Evolutionary conservation across 2,888 invertebrate genomes (phyloP).

Genomic region (Cephus runcator): DNA sequence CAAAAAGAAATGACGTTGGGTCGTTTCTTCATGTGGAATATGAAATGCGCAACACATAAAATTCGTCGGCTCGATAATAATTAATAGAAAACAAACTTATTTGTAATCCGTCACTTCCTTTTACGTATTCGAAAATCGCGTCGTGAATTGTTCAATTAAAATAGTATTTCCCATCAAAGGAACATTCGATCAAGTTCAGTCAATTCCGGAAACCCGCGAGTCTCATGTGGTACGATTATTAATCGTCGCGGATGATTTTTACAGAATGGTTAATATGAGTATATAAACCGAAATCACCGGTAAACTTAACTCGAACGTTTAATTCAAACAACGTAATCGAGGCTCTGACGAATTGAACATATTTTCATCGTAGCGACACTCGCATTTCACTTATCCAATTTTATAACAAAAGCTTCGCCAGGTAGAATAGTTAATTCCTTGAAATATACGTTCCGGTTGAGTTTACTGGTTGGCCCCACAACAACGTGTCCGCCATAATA

Average conservation of each 20-base stretch:
- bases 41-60: slow-evolving; percentile 27
- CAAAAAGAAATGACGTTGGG: not conserved
- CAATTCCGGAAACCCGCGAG: not conserved
- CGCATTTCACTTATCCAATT: slow-evolving; percentile 69
- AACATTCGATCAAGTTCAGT: not conserved
- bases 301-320: not conserved
- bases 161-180: not conserved
- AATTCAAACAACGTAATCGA: not conserved
- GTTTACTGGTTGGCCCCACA: slow-evolving; percentile 67
- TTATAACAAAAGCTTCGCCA: slow-evolving; percentile 73
- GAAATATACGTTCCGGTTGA: slow-evolving; percentile 67
- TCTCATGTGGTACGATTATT: not conserved
- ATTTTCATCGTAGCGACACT: not conserved
- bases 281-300: not conserved
- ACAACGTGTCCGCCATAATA: slow-evolving; percentile 79
- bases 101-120: not conserved
- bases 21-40: slow-evolving; percentile 19
- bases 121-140: not conserved
- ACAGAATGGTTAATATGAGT: not conserved
- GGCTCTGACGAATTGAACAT: not conserved
- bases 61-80: not conserved
- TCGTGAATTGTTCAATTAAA: not conserved
- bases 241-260: not conserved
- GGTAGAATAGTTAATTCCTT: slow-evolving; percentile 69
- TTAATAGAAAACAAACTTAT: not conserved